Conservation (phyloP, 2,797 vertebrate species). For the Fundulus diaphanus region DNA sequence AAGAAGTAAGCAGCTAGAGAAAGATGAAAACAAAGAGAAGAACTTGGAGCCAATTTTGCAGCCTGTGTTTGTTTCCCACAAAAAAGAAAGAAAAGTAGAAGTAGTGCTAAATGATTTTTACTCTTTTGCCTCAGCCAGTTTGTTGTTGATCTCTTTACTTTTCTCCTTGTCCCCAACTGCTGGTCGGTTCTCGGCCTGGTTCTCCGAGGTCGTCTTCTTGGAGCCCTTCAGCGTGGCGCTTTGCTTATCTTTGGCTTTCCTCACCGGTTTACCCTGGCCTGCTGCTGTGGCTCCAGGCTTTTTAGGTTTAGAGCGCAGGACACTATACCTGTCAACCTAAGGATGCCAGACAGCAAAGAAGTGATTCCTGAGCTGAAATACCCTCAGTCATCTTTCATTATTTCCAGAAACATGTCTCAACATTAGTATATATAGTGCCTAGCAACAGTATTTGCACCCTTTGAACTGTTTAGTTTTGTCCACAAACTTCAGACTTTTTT, state of each 20-base stretch:
- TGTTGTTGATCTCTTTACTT: slow-evolving; percentile 99
- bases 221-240: slow-evolving; percentile 79
- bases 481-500: not conserved
- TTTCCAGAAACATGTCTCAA: not conserved
- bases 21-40: slow-evolving; percentile 69
- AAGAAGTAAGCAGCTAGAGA: slow-evolving; percentile 22
- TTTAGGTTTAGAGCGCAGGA: slow-evolving; percentile 92
- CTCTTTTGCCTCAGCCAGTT: slow-evolving; percentile 99
- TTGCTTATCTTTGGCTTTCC: slow-evolving; percentile 98
- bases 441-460: not conserved
- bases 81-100: slow-evolving; percentile 77
- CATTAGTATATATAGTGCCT: not conserved
- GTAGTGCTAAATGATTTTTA: slow-evolving; percentile 92
- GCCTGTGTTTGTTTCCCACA: slow-evolving; percentile 79
- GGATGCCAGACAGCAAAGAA: slow-evolving; percentile 57
- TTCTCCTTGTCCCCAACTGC: slow-evolving; percentile 93
- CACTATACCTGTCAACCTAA: slow-evolving; percentile 91
- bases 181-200: slow-evolving; percentile 77
- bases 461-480: not conserved
- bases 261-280: slow-evolving; percentile 87
- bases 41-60: slow-evolving; percentile 91
- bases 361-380: slow-evolving; percentile 50
- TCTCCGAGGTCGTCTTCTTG: slow-evolving; percentile 90
- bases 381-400: not conserved
- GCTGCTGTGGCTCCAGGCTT: slow-evolving; percentile 80